Conservation (phyloP, 2,797 vertebrate genomes). For the Etheostoma perlongum region DNA sequence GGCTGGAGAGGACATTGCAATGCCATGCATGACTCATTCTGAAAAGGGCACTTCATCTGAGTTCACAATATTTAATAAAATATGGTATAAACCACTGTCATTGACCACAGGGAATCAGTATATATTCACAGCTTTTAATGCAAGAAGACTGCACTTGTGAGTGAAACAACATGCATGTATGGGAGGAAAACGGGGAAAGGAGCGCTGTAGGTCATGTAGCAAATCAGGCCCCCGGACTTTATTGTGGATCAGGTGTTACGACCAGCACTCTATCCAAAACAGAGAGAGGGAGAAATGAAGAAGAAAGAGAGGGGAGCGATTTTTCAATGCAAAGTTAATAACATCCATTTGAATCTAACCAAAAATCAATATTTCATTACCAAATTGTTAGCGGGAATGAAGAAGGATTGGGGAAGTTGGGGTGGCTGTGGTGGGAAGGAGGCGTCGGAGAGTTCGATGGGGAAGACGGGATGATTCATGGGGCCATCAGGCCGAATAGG, state of each 20-base stretch:
- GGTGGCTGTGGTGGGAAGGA: conserved; percentile 91
- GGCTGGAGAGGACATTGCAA: conserved; percentile 48
- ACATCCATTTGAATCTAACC: conserved; percentile 99
- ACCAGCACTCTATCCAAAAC: conserved; percentile 70
- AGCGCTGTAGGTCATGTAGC: conserved; percentile 75
- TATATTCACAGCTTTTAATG: conserved; percentile 57
- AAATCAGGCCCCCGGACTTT: conserved; percentile 89
- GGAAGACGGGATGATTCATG: conserved; percentile 99
- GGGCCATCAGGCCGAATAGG: conserved; percentile 85
- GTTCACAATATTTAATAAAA: conserved; percentile 61
- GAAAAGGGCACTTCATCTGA: conserved; percentile 62
- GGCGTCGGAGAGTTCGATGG: conserved; percentile 94
- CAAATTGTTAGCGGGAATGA: conserved; percentile 99
- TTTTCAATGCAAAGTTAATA: conserved; percentile 99
- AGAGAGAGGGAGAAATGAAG: conserved; percentile 59
- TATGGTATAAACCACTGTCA: conserved; percentile 45
- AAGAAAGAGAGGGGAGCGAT: conserved; percentile 87
- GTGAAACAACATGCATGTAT: conserved; percentile 14
- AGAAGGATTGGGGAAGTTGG: conserved; percentile 99
- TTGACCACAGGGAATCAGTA: conserved; percentile 60
- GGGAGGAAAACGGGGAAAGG: conserved; percentile 31
- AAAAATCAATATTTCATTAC: conserved; percentile 99
- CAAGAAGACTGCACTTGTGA: conserved; percentile 12
- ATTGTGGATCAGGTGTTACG: conserved; percentile 78
- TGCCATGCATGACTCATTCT: conserved; percentile 55